Percentiles rank a stretch among this genome's conserved stretches.
Conservation (phyloP, 1,140 invertebrate genomes). For the Onthophagus taurus region DNA sequence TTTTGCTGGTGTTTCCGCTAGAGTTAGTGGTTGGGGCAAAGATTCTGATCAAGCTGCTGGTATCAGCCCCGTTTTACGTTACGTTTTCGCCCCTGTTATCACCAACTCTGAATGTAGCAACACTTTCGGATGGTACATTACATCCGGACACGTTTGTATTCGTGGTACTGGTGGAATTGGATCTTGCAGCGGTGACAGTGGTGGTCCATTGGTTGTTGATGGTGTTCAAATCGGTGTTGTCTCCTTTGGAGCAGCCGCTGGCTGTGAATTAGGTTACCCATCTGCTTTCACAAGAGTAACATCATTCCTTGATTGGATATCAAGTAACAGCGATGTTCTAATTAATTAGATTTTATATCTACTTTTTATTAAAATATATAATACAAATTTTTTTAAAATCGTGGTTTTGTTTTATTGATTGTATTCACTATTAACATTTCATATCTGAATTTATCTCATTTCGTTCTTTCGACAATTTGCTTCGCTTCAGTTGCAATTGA, state of each 20-base stretch:
- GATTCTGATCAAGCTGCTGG: conserved; percentile 17
- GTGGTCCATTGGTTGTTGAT: conserved; percentile 39
- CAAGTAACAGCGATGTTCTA: too few relatives aligned
- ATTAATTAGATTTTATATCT: too few relatives aligned
- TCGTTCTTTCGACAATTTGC: too few relatives aligned
- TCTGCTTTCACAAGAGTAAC: conserved; percentile 41
- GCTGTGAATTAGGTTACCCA: conserved; percentile 43
- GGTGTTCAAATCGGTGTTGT: conserved; percentile 19
- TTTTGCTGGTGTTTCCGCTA: conserved; percentile 10
- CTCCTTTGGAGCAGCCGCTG: conserved; percentile 22
- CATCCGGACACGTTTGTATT: not conserved
- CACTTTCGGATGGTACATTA: not conserved
- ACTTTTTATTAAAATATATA: too few relatives aligned
- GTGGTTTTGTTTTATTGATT: too few relatives aligned
- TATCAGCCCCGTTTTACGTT: not conserved
- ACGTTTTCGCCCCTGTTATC: not conserved
- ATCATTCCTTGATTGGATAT: conserved; percentile 11
- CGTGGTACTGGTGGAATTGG: conserved; percentile 1
- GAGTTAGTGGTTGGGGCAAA: conserved; percentile 27
- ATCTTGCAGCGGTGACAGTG: conserved; percentile 39
- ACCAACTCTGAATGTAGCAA: conserved; percentile 1
- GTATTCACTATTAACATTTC: too few relatives aligned
- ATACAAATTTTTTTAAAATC: too few relatives aligned
- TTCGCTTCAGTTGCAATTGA: too few relatives aligned
- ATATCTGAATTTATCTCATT: too few relatives aligned